phyloP scores from a whole-genome alignment of 1,140 invertebrate genomes.

The Drosophila oshimai region DNA sequence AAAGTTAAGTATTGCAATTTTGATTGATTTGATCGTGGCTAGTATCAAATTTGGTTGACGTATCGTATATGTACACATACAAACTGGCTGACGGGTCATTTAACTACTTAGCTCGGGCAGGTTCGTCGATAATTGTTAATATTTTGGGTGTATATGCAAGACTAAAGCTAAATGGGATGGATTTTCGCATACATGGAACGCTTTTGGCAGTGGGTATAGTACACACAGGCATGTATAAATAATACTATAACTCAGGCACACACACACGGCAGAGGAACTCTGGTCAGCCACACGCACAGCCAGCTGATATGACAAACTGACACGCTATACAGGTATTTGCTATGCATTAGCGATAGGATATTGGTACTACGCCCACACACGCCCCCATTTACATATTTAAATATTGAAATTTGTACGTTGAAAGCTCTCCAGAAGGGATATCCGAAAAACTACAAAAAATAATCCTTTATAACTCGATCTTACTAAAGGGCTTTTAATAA shows the following conservation, averaged over 20 bases:
- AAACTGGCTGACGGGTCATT: slow-evolving; percentile 46
- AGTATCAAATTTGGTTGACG: slow-evolving; percentile 19
- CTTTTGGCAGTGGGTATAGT: slow-evolving; percentile 72
- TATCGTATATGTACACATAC: slow-evolving; percentile 26
- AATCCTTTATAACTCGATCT: too few relatives aligned
- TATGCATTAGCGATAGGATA: slow-evolving; percentile 65
- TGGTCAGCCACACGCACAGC: slow-evolving; percentile 56
- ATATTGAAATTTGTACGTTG: not conserved
- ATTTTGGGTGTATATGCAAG: slow-evolving; percentile 25
- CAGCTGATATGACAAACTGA: slow-evolving; percentile 70
- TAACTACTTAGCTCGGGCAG: slow-evolving; percentile 34
- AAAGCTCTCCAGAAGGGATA: not conserved
- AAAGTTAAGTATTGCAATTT: slow-evolving; percentile 26
- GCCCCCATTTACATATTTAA: slow-evolving; percentile 6
- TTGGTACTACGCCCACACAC: slow-evolving; percentile 23
- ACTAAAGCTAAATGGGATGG: slow-evolving; percentile 47
- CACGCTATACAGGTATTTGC: slow-evolving; percentile 70
- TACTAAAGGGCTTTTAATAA: too few relatives aligned
- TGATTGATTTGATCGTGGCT: slow-evolving; percentile 39
- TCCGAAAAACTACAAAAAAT: too few relatives aligned
- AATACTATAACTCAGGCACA: slow-evolving; percentile 62
- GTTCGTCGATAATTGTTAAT: slow-evolving; percentile 41
- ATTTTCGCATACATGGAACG: slow-evolving; percentile 40
- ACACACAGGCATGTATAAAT: slow-evolving; percentile 53
- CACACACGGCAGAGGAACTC: slow-evolving; percentile 16